These are phyloP conservation scores for Corydoras sp. DNA, from an alignment of 2,113 vertebrate species.

Conservation along the genomic window DNA sequence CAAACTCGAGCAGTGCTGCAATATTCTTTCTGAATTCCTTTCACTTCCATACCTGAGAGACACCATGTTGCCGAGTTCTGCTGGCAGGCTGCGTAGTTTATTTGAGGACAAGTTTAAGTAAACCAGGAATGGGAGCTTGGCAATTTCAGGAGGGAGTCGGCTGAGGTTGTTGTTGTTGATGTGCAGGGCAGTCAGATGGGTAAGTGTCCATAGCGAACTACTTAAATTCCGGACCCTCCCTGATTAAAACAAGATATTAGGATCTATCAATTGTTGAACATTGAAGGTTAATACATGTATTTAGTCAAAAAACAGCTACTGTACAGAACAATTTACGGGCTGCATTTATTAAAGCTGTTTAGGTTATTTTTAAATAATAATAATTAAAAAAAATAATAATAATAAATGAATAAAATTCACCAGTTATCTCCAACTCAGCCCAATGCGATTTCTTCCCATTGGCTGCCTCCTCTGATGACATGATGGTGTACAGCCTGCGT, in stretches of 20 bases:
- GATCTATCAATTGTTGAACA: no score
- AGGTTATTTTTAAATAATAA: background rate
- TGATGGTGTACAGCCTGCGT: conserved; percentile 98
- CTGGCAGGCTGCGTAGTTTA: conserved; percentile 98
- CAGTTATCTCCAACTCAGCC: conserved; percentile 96
- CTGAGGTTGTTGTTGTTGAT: conserved; percentile 97
- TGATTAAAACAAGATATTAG: conserved; percentile 43
- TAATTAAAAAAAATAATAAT: background rate
- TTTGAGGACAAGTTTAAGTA: conserved; percentile 99
- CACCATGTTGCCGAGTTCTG: conserved; percentile 98
- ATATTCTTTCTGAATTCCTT: no score
- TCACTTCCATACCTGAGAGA: conserved; percentile 85
- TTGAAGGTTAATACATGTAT: no score
- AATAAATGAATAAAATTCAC: conserved; percentile 43
- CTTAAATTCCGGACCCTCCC: conserved; percentile 94
- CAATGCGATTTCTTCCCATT: conserved; percentile 96
- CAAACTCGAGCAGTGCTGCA: no score
- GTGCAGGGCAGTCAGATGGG: conserved; percentile 93
- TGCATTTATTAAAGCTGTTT: background rate
- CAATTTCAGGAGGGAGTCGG: conserved; percentile 96
- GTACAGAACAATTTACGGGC: no score
- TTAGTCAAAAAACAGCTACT: no score
- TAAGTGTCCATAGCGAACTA: conserved; percentile 89
- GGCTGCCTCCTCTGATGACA: conserved; percentile 94
- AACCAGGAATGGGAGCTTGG: conserved; percentile 94